Evolutionary conservation across 2,797 vertebrate species (phyloP).

Genomic region (Cygnus olor): DNA sequence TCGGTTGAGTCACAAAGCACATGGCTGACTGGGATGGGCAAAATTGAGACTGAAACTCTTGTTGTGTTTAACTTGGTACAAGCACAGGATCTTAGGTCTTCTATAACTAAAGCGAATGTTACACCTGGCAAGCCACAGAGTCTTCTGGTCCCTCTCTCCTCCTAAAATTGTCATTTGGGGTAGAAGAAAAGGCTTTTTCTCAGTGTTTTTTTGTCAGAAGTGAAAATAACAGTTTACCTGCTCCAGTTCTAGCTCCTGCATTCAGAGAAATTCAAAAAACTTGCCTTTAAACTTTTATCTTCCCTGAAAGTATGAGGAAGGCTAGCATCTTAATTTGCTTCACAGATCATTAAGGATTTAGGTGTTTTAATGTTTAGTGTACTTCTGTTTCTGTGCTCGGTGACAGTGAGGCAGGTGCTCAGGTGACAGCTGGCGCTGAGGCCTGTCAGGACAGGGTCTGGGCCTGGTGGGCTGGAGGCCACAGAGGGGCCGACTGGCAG

Average conservation of each 20-base stretch:
- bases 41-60: background rate
- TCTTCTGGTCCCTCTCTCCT: background rate
- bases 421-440: rapidly evolving
- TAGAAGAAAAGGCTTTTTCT: rapidly evolving
- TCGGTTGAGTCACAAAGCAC: background rate
- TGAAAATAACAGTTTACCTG: background rate
- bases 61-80: background rate
- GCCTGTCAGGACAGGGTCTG: background rate
- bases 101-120: background rate
- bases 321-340: background rate
- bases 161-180: background rate
- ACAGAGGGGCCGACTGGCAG: rapidly evolving
- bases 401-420: no score
- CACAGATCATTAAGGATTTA: background rate
- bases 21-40: background rate
- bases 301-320: background rate
- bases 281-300: background rate
- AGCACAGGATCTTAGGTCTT: background rate
- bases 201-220: background rate
- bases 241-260: background rate
- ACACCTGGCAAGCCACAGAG: background rate
- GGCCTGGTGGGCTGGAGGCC: background rate
- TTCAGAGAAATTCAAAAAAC: background rate
- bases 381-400: background rate
- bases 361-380: no score